phyloP scores from a whole-genome alignment of 2,113 vertebrate genomes.

The Proteles cristata region DNA sequence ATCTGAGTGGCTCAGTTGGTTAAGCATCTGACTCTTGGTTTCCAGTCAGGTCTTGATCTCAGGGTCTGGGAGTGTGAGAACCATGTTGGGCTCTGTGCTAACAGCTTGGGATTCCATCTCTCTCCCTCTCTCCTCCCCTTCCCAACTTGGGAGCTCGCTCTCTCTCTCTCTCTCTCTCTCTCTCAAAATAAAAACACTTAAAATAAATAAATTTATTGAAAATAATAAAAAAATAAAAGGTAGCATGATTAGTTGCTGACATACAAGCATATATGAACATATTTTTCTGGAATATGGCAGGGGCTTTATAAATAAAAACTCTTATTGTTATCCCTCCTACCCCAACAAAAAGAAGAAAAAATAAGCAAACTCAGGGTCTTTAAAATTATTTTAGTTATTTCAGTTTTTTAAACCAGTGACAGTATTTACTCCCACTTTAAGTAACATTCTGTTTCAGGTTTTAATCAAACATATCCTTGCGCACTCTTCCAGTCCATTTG shows the following conservation, averaged over 20 bases:
- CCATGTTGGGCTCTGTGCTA: no score
- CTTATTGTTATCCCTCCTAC: fast-evolving
- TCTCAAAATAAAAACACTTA: no score
- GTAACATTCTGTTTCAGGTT: background rate
- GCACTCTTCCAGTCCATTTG: background rate
- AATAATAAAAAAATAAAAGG: background rate
- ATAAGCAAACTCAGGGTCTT: background rate
- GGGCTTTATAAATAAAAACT: background rate
- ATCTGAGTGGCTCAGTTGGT: no score
- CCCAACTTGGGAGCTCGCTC: no score
- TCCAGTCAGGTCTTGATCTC: no score
- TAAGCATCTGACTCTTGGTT: no score
- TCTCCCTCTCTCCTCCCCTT: no score
- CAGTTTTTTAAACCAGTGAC: background rate
- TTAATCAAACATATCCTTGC: background rate
- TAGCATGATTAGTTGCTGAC: background rate
- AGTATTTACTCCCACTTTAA: background rate
- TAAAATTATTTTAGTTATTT: background rate
- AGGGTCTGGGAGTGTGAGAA: no score
- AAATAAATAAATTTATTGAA: no score
- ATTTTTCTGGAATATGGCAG: background rate
- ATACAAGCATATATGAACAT: background rate
- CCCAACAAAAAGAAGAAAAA: background rate
- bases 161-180: no score
- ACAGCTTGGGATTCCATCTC: no score